A percentile compares a stretch with the other conserved stretches of the same genome.
These are phyloP conservation scores for Euleptes europaea DNA, from an alignment of 2,113 vertebrate genomes.

Conservation along the genomic window DNA sequence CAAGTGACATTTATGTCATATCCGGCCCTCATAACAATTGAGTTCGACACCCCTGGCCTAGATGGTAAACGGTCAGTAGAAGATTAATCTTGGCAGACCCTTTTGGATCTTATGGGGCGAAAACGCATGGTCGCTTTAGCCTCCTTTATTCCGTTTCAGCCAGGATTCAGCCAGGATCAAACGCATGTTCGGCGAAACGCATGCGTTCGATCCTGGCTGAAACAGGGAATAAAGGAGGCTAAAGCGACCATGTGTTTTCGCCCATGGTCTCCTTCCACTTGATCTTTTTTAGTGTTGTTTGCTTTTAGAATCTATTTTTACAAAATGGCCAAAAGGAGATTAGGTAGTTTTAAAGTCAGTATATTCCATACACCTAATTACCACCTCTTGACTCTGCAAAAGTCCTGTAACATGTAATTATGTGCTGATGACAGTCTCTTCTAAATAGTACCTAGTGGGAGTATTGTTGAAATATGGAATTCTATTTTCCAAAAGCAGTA, in stretches of 20 bases:
- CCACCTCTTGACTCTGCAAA: background rate
- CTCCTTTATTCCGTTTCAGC: too few relatives aligned
- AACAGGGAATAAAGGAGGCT: too few relatives aligned
- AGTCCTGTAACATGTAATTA: conserved; percentile 8
- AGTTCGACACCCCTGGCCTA: too few relatives aligned
- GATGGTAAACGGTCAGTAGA: background rate
- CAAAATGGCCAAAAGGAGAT: background rate
- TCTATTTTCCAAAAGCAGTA: conserved; percentile 4
- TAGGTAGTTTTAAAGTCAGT: background rate
- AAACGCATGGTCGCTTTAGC: too few relatives aligned
- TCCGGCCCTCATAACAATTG: too few relatives aligned
- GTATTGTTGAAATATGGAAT: background rate
- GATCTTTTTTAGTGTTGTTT: background rate
- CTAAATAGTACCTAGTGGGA: conserved; percentile 14
- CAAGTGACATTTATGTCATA: too few relatives aligned
- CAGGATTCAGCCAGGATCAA: too few relatives aligned
- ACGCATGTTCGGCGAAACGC: too few relatives aligned
- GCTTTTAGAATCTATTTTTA: background rate
- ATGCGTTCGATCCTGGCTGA: too few relatives aligned
- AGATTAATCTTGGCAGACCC: background rate
- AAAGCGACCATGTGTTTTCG: too few relatives aligned
- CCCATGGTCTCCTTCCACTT: background rate
- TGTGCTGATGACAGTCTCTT: background rate
- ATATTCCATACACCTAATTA: conserved; percentile 2
- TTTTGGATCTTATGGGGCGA: background rate